These are phyloP conservation scores for Scaptomyza reducta DNA, from an alignment of 2,888 invertebrate species.

Conservation along the genomic window DNA sequence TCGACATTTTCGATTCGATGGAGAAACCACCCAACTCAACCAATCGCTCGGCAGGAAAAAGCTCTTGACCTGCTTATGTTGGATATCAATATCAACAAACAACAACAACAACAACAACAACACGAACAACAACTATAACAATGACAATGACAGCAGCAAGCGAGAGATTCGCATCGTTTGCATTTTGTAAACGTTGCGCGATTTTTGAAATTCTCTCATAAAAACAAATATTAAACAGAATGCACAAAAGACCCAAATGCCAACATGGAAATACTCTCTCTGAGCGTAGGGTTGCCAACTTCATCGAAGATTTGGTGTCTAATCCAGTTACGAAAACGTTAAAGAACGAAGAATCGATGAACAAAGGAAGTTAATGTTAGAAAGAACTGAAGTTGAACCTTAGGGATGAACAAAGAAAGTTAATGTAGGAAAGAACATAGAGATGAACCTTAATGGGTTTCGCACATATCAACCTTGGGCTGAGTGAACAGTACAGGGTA, in stretches of 20 bases:
- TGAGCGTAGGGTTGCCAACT: too few relatives aligned
- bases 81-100: conserved; percentile 10
- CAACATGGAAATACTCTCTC: not conserved
- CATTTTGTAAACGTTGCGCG: conserved; percentile 49
- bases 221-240: conserved; percentile 19
- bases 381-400: too few relatives aligned
- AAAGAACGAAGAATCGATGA: too few relatives aligned
- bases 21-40: conserved; percentile 2
- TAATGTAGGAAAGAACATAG: too few relatives aligned
- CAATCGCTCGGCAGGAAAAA: conserved; percentile 8
- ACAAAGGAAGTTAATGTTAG: too few relatives aligned
- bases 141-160: conserved; percentile 26
- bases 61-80: conserved; percentile 52
- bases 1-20: conserved; percentile 28
- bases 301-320: too few relatives aligned
- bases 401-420: too few relatives aligned
- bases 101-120: conserved; percentile 14
- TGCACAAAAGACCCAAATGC: not conserved
- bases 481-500: conserved; percentile 18
- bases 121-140: conserved; percentile 2
- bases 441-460: too few relatives aligned
- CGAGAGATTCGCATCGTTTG: conserved; percentile 38
- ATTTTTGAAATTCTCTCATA: conserved; percentile 62
- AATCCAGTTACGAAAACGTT: too few relatives aligned
- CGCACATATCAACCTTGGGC: not conserved